phyloP scores from a whole-genome alignment of 2,113 vertebrate genomes.

The Junco hyemalis region DNA sequence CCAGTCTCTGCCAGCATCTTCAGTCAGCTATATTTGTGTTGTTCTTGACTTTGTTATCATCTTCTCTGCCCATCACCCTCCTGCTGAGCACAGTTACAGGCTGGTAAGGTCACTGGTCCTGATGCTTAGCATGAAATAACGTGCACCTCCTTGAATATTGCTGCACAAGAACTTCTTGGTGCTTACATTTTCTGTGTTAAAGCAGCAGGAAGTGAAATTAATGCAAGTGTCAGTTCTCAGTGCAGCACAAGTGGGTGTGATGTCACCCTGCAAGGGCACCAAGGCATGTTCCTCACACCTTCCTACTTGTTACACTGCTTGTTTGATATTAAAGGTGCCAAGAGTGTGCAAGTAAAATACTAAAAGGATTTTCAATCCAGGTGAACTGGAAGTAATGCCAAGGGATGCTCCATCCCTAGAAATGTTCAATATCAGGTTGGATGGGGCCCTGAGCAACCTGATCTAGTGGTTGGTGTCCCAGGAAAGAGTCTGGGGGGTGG shows the following conservation, averaged over 20 bases:
- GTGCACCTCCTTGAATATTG: background rate
- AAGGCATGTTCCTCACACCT: background rate
- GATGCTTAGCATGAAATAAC: background rate
- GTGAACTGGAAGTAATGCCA: background rate
- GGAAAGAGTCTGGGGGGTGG: background rate
- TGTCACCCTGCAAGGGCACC: background rate
- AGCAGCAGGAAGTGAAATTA: background rate
- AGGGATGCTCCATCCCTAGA: background rate
- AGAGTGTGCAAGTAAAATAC: background rate
- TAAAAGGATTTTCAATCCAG: background rate
- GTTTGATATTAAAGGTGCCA: background rate
- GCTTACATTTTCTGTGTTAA: background rate
- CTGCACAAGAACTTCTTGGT: background rate
- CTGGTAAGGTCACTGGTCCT: background rate
- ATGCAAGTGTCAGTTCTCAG: background rate
- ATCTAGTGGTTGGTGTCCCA: background rate
- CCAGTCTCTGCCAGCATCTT: background rate
- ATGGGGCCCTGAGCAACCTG: background rate
- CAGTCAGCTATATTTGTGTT: background rate
- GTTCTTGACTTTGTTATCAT: background rate
- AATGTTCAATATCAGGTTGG: background rate
- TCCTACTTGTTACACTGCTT: background rate
- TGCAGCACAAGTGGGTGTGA: accelerated
- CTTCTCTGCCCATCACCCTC: background rate
- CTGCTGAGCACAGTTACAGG: background rate